These are phyloP conservation scores for Heliothis peltigera DNA, from an alignment of 2,888 invertebrate species.

Conservation along the genomic window DNA sequence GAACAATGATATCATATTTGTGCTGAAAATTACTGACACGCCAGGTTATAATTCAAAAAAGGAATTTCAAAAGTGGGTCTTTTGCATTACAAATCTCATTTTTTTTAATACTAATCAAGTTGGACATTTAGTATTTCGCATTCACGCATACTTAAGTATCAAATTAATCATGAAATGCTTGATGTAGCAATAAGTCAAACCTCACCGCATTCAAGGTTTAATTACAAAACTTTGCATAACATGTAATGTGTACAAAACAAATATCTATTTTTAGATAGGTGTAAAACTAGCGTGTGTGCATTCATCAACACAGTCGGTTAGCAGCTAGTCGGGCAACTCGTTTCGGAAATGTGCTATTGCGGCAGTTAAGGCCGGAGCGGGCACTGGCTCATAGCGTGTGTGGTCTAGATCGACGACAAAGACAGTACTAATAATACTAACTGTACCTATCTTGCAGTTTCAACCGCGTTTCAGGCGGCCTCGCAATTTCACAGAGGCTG, in stretches of 20 bases:
- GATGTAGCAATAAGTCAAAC: slow-evolving; percentile 27
- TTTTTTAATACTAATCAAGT: neutral
- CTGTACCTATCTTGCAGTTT: neutral
- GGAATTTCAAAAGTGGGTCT: no score
- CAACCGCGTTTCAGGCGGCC: neutral
- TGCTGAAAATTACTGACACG: no score
- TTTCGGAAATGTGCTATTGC: slow-evolving; percentile 45
- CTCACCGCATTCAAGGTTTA: slow-evolving; percentile 12
- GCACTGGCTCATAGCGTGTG: slow-evolving; percentile 33
- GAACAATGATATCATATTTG: no score
- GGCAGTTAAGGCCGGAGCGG: slow-evolving; percentile 35
- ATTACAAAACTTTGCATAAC: slow-evolving; percentile 16
- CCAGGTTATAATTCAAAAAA: no score
- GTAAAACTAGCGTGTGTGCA: neutral
- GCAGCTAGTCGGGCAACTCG: slow-evolving; percentile 10
- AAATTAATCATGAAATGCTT: neutral
- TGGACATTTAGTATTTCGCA: slow-evolving; percentile 24
- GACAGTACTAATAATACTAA: neutral
- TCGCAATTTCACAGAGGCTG: no score
- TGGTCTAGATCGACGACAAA: slow-evolving; percentile 21
- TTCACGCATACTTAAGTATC: slow-evolving; percentile 16
- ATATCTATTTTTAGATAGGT: neutral
- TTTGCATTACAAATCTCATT: no score
- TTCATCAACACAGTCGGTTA: neutral
- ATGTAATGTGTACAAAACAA: neutral